Evolutionary conservation across 2,797 vertebrate genomes (phyloP), one percentile per base, ranked within the genome.

Genomic region (Girardinus metallicus): DNA sequence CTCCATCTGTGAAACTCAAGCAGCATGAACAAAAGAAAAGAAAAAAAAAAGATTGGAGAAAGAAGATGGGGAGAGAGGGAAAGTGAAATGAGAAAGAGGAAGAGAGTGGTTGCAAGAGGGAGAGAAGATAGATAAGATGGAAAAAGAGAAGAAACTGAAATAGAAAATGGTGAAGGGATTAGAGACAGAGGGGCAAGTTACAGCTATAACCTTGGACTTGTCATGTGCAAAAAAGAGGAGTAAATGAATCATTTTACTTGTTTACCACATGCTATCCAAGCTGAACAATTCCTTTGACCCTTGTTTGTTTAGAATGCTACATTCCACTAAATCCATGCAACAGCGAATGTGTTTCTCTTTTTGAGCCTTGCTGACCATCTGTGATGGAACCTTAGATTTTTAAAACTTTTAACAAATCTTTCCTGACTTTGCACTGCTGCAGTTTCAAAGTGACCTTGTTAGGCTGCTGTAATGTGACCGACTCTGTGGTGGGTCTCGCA

Each of bases 1-100:
- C 93, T 94, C 93, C 94, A 94, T 95, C 94, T 95, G 95, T 92
- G 91, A 92, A 91, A 93, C 87, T 87, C 87, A 83, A 89, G 86
- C 87, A 87, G 93, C 93, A 88, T 87, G 91, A 94, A 94, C 88
- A 93, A 94, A 93, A 86, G 86, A 77, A 84, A 80, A 84, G 85
- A 87, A 88, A 55, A 88, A 88, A 64, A 62, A 86, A 78, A 81
- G 86, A 85, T 53, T 83, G 75, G 70, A 71, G 77, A 73, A 66
- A 55, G 74, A 68, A 62, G 80, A 70, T 47, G 74, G 51, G 55
- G 62, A 43, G 62, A 75, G 15, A 60, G 74, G 47, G 83, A 74
- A 57, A 72, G 68, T 57, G 18, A 80, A 89, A 88, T 78, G 78
- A 73, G 78, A 85, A 83, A 79, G 44, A 66, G 16, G 41, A 53